A percentile compares a stretch with the other conserved stretches of the same genome.
Conservation (phyloP, 2,113 vertebrate genomes). For the Leucopsar rothschildi region DNA sequence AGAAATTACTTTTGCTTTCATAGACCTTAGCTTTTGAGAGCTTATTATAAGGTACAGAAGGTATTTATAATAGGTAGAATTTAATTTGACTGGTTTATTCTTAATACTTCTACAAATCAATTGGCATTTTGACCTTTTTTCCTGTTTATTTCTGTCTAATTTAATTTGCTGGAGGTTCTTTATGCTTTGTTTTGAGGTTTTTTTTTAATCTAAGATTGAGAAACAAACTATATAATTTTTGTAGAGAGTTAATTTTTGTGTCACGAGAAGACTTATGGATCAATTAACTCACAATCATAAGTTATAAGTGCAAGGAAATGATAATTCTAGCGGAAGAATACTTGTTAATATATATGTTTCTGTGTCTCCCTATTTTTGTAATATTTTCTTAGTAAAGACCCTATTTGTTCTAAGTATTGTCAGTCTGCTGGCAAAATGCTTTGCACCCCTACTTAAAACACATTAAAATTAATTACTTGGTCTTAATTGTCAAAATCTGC, state of each 20-base stretch:
- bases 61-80: neutral
- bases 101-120: neutral
- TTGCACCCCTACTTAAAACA: neutral
- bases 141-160: neutral
- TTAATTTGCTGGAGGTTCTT: neutral
- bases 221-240: neutral
- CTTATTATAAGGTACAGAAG: neutral
- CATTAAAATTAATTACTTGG: neutral
- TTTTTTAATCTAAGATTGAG: neutral
- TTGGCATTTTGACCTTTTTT: neutral
- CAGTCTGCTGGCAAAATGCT: neutral
- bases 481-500: neutral
- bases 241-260: neutral
- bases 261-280: neutral
- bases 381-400: neutral
- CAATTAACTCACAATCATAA: neutral
- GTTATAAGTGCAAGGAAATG: neutral
- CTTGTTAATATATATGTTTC: neutral
- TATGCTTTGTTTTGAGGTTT: rapidly evolving
- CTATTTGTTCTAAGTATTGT: neutral
- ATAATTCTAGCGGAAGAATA: neutral
- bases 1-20: neutral
- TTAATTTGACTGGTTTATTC: neutral
- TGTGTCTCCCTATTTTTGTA: neutral
- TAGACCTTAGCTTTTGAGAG: neutral